Conservation (phyloP, 2,113 vertebrate species). For the Dryoscopus gambensis region DNA sequence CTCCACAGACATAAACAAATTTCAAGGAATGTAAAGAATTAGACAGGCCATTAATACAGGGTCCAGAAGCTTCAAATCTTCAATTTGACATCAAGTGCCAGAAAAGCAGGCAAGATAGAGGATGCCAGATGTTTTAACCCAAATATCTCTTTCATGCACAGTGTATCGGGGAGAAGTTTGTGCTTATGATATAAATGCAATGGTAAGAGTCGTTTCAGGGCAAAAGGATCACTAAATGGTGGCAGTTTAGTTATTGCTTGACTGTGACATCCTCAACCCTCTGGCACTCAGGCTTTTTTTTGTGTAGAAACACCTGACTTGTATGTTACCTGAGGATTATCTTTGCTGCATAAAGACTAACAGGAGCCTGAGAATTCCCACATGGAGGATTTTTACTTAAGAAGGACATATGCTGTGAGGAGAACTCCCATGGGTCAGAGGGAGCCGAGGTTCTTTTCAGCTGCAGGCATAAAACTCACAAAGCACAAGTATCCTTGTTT, state of each 20-base stretch:
- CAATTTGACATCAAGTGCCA: background rate
- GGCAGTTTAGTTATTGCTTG: background rate
- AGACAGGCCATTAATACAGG: background rate
- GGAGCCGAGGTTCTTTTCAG: background rate
- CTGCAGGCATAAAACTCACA: background rate
- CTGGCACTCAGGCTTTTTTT: background rate
- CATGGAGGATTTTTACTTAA: background rate
- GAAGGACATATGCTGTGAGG: background rate
- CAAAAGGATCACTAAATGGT: background rate
- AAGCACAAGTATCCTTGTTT: background rate
- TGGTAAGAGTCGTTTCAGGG: background rate
- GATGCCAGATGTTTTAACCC: background rate
- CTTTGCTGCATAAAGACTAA: background rate
- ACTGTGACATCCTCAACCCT: background rate
- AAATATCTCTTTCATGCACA: background rate
- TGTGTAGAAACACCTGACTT: background rate
- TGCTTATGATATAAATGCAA: background rate
- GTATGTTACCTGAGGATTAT: background rate
- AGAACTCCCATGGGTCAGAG: background rate
- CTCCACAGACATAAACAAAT: background rate
- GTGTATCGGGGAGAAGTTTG: background rate
- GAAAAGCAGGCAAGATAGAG: background rate
- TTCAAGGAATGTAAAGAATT: conserved; percentile 28
- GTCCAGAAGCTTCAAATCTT: background rate
- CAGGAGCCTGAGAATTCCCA: background rate